Conservation (phyloP, 2,113 vertebrate genomes). For the Arvicanthis niloticus region DNA sequence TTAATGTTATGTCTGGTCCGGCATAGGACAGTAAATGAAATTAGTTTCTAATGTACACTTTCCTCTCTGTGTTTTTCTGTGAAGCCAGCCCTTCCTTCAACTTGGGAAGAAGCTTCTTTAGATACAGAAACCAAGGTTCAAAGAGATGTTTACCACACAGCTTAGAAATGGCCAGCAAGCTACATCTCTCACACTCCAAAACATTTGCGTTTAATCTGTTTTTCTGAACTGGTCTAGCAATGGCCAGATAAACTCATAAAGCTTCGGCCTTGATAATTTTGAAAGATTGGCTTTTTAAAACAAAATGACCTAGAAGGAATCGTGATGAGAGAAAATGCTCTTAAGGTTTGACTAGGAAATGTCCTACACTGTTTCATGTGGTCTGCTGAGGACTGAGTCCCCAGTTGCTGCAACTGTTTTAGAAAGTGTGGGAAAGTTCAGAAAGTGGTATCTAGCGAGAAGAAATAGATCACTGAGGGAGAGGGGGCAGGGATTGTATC, state of each 20-base stretch:
- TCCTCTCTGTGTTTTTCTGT: background rate
- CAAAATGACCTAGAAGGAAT: background rate
- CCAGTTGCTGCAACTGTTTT: background rate
- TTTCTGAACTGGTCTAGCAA: background rate
- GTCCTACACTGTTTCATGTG: background rate
- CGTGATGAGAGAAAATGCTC: background rate
- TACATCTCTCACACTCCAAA: background rate
- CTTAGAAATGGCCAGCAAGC: background rate
- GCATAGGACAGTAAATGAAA: background rate
- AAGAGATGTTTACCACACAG: background rate
- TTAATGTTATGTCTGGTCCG: too few species aligned
- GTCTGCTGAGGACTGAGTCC: background rate
- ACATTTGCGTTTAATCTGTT: background rate
- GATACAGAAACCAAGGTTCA: background rate
- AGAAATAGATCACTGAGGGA: background rate
- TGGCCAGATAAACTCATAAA: background rate
- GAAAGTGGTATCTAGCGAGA: background rate
- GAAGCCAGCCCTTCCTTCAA: slow-evolving; percentile 9
- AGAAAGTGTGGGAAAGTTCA: background rate
- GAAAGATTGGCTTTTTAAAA: background rate
- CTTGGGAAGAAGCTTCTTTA: background rate
- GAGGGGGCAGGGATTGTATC: background rate
- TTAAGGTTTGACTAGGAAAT: background rate
- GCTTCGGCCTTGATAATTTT: background rate
- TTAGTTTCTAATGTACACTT: background rate